A percentile compares a stretch with the other conserved stretches of the same genome.
Evolutionary conservation across 1,140 invertebrate species (phyloP).

Genomic region (Notospermus geniculatus): DNA sequence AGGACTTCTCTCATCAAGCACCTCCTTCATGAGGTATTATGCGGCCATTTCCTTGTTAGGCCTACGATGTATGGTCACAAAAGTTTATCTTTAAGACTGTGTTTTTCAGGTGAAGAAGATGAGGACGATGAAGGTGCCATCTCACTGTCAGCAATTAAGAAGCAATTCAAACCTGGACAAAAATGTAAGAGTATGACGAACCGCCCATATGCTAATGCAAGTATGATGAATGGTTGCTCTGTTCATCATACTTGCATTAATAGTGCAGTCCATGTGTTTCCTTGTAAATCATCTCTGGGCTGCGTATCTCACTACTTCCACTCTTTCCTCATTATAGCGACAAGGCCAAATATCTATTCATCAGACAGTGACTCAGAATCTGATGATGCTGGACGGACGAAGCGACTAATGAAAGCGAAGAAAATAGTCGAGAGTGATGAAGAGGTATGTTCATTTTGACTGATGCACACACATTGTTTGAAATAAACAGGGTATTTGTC

Average conservation of each 20-base stretch:
- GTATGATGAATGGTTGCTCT: neutral
- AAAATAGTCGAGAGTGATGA: constrained; percentile 73
- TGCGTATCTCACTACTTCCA: neutral
- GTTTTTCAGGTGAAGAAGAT: constrained; percentile 57
- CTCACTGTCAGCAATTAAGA: constrained; percentile 91
- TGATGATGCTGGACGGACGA: constrained; percentile 71
- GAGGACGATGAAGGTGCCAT: constrained; percentile 89
- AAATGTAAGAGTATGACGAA: constrained; percentile 50
- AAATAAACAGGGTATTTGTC: too few relatives aligned
- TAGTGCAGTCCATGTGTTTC: neutral
- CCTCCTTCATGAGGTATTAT: too few relatives aligned
- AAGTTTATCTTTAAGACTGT: neutral
- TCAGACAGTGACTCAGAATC: constrained; percentile 77
- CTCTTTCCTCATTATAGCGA: constrained; percentile 29
- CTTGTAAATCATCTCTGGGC: neutral
- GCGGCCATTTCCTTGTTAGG: neutral
- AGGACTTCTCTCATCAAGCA: too few relatives aligned
- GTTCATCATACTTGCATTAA: neutral
- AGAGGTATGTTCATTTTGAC: constrained; percentile 57
- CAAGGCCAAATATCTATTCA: constrained; percentile 73
- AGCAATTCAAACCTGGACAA: constrained; percentile 73
- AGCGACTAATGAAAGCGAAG: constrained; percentile 76
- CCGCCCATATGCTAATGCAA: neutral
- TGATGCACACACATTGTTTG: too few relatives aligned
- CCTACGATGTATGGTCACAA: neutral